These are phyloP conservation scores for Etheostoma spectabile DNA, from an alignment of 2,113 vertebrate species.

Conservation along the genomic window DNA sequence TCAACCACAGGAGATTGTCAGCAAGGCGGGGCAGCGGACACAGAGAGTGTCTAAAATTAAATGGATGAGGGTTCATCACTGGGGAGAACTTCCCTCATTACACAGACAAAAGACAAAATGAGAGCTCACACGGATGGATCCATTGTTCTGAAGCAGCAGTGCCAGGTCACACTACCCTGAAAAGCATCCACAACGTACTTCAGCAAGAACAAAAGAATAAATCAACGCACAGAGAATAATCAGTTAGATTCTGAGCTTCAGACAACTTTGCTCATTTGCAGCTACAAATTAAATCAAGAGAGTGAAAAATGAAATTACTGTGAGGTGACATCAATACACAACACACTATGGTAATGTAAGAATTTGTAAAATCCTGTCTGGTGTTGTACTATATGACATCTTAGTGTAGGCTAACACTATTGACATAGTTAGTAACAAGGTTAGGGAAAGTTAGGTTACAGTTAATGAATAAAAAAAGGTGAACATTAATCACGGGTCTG, in stretches of 20 bases:
- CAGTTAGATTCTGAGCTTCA: conserved; percentile 6
- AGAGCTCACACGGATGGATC: conserved; percentile 32
- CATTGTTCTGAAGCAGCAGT: conserved; percentile 54
- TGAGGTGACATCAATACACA: background rate
- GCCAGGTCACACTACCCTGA: conserved; percentile 54
- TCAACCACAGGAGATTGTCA: conserved; percentile 61
- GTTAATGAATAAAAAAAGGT: background rate
- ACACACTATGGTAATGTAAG: background rate
- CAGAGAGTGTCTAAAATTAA: conserved; percentile 65
- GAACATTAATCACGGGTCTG: background rate
- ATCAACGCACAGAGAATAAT: background rate
- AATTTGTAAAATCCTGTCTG: background rate
- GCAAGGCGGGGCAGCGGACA: conserved; percentile 35
- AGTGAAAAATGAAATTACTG: background rate
- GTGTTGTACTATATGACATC: background rate
- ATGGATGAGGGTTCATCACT: conserved; percentile 69
- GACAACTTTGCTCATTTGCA: background rate
- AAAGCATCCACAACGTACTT: conserved; percentile 20
- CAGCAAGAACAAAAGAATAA: conserved; percentile 33
- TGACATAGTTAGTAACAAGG: no score
- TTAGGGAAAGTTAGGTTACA: background rate
- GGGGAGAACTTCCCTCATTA: conserved; percentile 65
- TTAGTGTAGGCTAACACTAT: no score
- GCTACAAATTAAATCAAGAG: conserved; percentile 2
- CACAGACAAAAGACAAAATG: conserved; percentile 51